Percentiles rank a stretch among this genome's conserved stretches.
Conservation (phyloP, 2,888 invertebrate genomes). For the Oxyteleia sp. region DNA sequence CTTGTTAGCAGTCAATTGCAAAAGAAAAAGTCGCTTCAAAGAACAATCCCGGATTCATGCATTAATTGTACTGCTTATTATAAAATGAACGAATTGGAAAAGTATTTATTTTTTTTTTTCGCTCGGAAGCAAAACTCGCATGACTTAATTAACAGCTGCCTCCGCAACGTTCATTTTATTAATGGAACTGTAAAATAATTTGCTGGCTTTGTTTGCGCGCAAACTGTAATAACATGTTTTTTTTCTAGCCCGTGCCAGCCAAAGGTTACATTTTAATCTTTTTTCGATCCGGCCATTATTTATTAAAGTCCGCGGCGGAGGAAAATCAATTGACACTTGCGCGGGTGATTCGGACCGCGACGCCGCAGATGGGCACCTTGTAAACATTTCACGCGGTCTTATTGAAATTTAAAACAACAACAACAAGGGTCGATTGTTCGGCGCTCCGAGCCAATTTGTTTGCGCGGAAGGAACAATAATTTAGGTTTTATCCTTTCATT, state of each 20-base stretch:
- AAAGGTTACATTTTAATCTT: conserved; percentile 10
- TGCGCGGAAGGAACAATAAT: conserved; percentile 36
- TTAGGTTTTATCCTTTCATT: conserved; percentile 36
- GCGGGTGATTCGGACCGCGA: neutral
- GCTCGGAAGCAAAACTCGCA: too few relatives aligned
- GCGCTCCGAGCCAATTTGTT: conserved; percentile 16
- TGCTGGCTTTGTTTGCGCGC: neutral
- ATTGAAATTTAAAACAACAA: conserved; percentile 23
- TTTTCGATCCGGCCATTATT: conserved; percentile 5
- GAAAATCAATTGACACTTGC: conserved; percentile 17
- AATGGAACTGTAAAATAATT: neutral
- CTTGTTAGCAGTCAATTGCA: too few relatives aligned
- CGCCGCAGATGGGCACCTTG: neutral
- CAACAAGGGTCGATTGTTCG: conserved; percentile 9
- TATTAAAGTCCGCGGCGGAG: conserved; percentile 4
- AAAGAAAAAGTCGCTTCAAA: too few relatives aligned
- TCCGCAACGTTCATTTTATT: conserved; percentile 1
- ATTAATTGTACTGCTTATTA: too few relatives aligned
- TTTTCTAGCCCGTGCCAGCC: neutral
- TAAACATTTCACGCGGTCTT: neutral
- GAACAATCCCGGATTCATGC: too few relatives aligned
- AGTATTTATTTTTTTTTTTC: too few relatives aligned
- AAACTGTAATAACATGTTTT: neutral
- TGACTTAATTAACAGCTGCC: neutral
- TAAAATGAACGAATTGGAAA: neutral